Conservation (phyloP, 2,113 vertebrate species). For the Rhynchomys soricoides region DNA sequence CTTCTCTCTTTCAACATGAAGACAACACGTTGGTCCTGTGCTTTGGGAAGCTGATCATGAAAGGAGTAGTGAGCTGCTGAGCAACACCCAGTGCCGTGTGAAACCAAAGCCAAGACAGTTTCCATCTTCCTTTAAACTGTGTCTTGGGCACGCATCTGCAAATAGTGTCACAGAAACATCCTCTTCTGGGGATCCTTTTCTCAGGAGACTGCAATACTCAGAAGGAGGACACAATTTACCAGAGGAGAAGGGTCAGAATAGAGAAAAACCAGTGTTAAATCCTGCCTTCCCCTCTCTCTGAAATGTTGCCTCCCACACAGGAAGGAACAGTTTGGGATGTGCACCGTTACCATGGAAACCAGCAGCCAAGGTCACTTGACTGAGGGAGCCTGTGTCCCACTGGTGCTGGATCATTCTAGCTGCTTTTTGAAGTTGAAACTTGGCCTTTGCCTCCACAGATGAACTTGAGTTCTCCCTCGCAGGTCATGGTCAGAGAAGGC, state of each 20-base stretch:
- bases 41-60: background rate
- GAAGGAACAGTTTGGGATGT: slow-evolving; percentile 72
- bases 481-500: background rate
- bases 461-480: background rate
- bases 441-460: background rate
- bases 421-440: background rate
- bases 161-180: background rate
- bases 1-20: background rate
- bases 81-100: background rate
- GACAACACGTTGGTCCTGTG: background rate
- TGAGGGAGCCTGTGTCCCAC: slow-evolving; percentile 14
- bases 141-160: background rate
- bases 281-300: slow-evolving; percentile 34
- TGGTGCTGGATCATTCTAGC: background rate
- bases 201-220: slow-evolving; percentile 57
- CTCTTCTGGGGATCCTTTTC: slow-evolving; percentile 5
- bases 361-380: slow-evolving; percentile 65
- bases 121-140: background rate
- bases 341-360: slow-evolving; percentile 72
- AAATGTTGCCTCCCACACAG: slow-evolving; percentile 71
- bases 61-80: background rate
- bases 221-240: slow-evolving; percentile 33
- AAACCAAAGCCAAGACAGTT: background rate
- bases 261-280: slow-evolving; percentile 45
- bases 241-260: slow-evolving; percentile 68